These are phyloP conservation scores for roundworm (Caenorhabditis elegans) DNA, from an alignment of 1,140 invertebrate species.

Conservation along the genomic window WBcel235 BX284606.5:9556001-9556500, in stretches of 20 bases:
- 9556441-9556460: conserved; percentile 1
- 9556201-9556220: neutral
- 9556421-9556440: neutral
- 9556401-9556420: neutral
- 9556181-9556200: neutral
- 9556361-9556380: neutral
- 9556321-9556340: conserved; percentile 28
- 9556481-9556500: neutral
- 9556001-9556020: conserved; percentile 11
- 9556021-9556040: conserved; percentile 37
- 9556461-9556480: conserved; percentile 23
- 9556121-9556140: neutral
- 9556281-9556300: neutral
- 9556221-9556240: neutral
- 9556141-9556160: neutral
- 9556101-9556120: neutral
- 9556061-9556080: neutral
- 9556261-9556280: conserved; percentile 20
- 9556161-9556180: neutral
- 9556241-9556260: conserved; percentile 1
- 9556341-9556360: conserved; percentile 13
- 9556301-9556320: conserved; percentile 11
- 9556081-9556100: neutral
- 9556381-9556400: neutral
- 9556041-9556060: conserved; percentile 7